Evolutionary conservation across 2,113 vertebrate genomes (phyloP), one percentile per base, ranked within the genome.

Genomic region (Forbesichthys agassizii): DNA sequence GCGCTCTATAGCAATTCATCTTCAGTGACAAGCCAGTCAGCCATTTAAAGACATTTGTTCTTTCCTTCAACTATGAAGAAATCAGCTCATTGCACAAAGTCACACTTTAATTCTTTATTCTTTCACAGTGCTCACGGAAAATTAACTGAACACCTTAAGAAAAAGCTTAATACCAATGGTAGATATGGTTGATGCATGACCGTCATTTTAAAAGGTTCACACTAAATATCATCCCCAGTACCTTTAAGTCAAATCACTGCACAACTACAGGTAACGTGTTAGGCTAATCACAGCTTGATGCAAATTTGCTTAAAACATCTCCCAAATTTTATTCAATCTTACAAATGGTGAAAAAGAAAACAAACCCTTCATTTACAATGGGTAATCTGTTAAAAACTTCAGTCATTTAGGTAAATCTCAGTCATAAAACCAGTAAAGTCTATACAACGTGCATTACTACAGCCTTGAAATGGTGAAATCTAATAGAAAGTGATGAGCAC

Each of bases 391-490:
- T 96, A 97, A 96, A 95, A 95, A 95, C 94, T 85, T 87, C 86
- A 90, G 95, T 96, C 95, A 96, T 94, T 95, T 95, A 96, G 95
- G 96, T 96, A 98, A 94, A 96, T 94, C 95, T 97, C 96, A 96
- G 95, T 96, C 94, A 96, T 96, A 95, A 91, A 98, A 97, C 94
- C 95, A 96, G 95, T 94, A 96, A 97, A 98, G 95, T 96, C 97
- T 98, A 98, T 98, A 98, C 96, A 97, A 96, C 95, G 95, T 96
- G 94, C 94, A 95, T 93, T 94, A 97, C 95, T 98, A 97, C 95
- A 92, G 94, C 95, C 94, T 95, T 94, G 93, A 94, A 95, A 95
- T 94, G 93, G 92, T 96, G 95, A 94, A 95, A 92, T 93, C 84
- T 95, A 96, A 95, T 93, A 94, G 92, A 93, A 95, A 94, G 94